These are phyloP conservation scores for Drosophila tropicalis DNA, from an alignment of 1,140 invertebrate species.

Conservation along the genomic window DNA sequence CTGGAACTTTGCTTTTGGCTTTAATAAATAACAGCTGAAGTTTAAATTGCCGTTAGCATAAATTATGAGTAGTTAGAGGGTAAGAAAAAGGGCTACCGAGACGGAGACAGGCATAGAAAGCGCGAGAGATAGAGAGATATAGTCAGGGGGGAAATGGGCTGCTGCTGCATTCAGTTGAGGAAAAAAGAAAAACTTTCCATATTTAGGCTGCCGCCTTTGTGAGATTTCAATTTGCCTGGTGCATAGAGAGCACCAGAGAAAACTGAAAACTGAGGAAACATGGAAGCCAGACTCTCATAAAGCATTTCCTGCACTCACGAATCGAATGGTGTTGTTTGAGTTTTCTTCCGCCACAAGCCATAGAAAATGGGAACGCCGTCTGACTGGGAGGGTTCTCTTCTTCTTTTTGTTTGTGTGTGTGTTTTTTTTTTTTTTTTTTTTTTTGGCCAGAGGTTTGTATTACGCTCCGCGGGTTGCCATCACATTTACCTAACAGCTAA, in stretches of 20 bases:
- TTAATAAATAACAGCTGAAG: slow-evolving; percentile 78
- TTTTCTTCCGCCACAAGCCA: slow-evolving; percentile 49
- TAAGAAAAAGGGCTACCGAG: background rate
- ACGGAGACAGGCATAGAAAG: background rate
- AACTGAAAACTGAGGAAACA: slow-evolving; percentile 50
- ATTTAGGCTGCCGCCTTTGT: slow-evolving; percentile 19
- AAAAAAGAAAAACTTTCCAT: slow-evolving; percentile 35
- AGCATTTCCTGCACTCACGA: slow-evolving; percentile 76
- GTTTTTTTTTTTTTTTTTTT: background rate
- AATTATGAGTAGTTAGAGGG: slow-evolving; percentile 75
- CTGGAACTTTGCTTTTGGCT: slow-evolving; percentile 41
- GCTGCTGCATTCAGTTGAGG: slow-evolving; percentile 4
- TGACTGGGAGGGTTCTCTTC: slow-evolving; percentile 41
- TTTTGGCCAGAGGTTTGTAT: slow-evolving; percentile 19
- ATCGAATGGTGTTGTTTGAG: slow-evolving; percentile 42
- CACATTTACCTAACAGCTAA: slow-evolving; percentile 57
- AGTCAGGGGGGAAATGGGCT: background rate
- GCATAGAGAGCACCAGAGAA: slow-evolving; percentile 44
- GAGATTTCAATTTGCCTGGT: slow-evolving; percentile 74
- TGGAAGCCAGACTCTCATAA: slow-evolving; percentile 63
- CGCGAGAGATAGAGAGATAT: background rate
- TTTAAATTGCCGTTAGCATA: slow-evolving; percentile 81
- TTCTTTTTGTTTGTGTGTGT: slow-evolving; percentile 42
- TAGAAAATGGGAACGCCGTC: slow-evolving; percentile 67
- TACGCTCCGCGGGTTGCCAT: slow-evolving; percentile 52